phyloP scores from a whole-genome alignment of 2,113 vertebrate genomes.

The Phrynosoma platyrhinos region DNA sequence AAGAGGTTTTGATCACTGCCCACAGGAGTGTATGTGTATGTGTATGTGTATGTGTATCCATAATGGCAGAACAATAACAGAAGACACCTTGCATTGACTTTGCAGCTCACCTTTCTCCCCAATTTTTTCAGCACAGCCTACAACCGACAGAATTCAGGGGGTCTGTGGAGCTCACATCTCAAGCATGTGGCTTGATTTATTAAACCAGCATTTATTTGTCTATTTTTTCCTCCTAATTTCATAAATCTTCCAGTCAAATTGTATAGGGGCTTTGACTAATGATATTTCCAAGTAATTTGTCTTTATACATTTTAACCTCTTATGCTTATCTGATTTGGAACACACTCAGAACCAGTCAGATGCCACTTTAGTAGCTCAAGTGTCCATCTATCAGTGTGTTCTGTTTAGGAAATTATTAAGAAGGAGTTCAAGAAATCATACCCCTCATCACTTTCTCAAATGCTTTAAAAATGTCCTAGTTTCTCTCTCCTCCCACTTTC shows the following conservation, averaged over 20 bases:
- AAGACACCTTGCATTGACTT: slow-evolving; percentile 15
- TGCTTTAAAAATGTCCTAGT: background rate
- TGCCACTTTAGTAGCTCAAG: slow-evolving; percentile 20
- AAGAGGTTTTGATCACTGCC: background rate
- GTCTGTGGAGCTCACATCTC: background rate
- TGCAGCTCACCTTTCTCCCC: background rate
- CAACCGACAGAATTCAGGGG: slow-evolving; percentile 8
- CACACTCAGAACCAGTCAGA: slow-evolving; percentile 14
- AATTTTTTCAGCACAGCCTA: slow-evolving; percentile 18
- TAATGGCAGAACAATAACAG: background rate
- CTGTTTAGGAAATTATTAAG: background rate
- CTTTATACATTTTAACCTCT: slow-evolving; percentile 13
- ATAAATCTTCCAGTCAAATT: slow-evolving; percentile 47
- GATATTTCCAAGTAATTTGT: slow-evolving; percentile 37
- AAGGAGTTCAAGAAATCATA: background rate
- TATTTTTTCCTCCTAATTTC: slow-evolving; percentile 16
- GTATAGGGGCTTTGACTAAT: slow-evolving; percentile 11
- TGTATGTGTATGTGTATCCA: too few relatives aligned
- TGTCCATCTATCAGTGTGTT: slow-evolving; percentile 13
- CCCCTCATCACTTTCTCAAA: too few relatives aligned
- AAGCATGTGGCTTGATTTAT: slow-evolving; percentile 31
- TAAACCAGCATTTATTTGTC: slow-evolving; percentile 18
- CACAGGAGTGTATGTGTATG: background rate
- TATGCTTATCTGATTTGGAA: slow-evolving; percentile 39
- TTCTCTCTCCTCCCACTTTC: too few relatives aligned